phyloP scores from a whole-genome alignment of 2,113 vertebrate genomes.

The Phylloscopus trochiloides region DNA sequence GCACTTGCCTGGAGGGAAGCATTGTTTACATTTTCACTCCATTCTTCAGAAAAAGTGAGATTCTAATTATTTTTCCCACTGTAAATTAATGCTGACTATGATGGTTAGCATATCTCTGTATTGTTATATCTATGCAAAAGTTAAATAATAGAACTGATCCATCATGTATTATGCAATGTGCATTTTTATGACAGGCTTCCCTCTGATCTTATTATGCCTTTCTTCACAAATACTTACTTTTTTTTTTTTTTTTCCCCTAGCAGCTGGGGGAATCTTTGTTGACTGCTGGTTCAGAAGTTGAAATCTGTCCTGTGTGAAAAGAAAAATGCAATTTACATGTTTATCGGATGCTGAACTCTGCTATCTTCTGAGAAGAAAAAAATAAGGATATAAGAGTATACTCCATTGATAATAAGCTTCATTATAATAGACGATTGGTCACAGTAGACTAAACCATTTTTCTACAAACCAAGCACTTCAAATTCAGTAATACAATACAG shows the following conservation, averaged over 20 bases:
- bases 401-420: conserved; percentile 10
- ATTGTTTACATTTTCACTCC: conserved; percentile 99
- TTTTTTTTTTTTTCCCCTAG: not conserved
- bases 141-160: conserved; percentile 81
- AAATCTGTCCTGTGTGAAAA: conserved; percentile 49
- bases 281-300: conserved; percentile 54
- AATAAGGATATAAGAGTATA: not conserved
- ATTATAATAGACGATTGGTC: conserved; percentile 1
- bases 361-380: not conserved
- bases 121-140: conserved; percentile 80
- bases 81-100: conserved; percentile 99
- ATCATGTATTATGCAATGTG: conserved; percentile 73
- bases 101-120: conserved; percentile 80
- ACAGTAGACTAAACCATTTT: not conserved
- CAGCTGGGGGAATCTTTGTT: conserved; percentile 55
- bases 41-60: conserved; percentile 97
- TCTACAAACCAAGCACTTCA: not conserved
- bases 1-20: conserved; percentile 98
- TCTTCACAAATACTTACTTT: conserved; percentile 68
- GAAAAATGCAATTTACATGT: conserved; percentile 28
- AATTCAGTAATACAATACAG: not conserved
- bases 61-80: conserved; percentile 99
- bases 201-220: conserved; percentile 53
- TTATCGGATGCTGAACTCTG: not conserved
- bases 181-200: conserved; percentile 74